Evolutionary conservation across 2,888 invertebrate species (phyloP), one percentile per base, ranked within the genome.

Genomic region (Lissocephala sabroskyi): DNA sequence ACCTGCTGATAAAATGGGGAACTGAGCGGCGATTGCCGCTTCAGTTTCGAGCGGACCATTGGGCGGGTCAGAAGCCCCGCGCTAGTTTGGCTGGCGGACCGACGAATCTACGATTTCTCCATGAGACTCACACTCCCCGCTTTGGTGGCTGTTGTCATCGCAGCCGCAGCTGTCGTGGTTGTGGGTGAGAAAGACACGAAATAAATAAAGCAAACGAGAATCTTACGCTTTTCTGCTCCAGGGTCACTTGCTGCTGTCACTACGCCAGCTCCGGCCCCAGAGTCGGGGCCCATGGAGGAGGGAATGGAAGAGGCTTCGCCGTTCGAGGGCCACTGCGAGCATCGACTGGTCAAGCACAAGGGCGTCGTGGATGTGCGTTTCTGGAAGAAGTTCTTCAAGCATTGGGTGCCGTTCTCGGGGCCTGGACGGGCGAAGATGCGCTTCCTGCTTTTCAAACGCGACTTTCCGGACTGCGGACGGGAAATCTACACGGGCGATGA

Each of bases 401-500:
- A 82, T 41, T 71, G 63, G 60, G 53, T 77, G 16, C 82, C 82
- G 1, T 82, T 82, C 23, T 65, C 60, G 2, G 59, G 63, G n/a
- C 61, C 52, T 1, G 47, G 65, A 18, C 62, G 71, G 3, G 74
- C 75, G 2, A 79, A 77, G 52, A 81, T 82, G 82, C 75, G 79
- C 35, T 82, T 82, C 56, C 81, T 65, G 55, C 52, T 82, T 6
- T 82, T 81, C 50, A 82, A 82, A 55, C 56, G 70, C 14, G 80
- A 79, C 10, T 82, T 82, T 39, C 75, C 81, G 0, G 78, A 79
- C 16, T 82, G 82, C 45, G 82, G 82, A 14, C 74, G 77, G 11
- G 82, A 82, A 52, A 48, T 82, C 3, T 56, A 70, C 3, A 42
- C 66, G 5, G 76, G 70, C 19, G 77, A 79, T 49, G 70, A 70